Conservation (phyloP, 2,888 invertebrate species). For the Petrophora chlorosata region DNA sequence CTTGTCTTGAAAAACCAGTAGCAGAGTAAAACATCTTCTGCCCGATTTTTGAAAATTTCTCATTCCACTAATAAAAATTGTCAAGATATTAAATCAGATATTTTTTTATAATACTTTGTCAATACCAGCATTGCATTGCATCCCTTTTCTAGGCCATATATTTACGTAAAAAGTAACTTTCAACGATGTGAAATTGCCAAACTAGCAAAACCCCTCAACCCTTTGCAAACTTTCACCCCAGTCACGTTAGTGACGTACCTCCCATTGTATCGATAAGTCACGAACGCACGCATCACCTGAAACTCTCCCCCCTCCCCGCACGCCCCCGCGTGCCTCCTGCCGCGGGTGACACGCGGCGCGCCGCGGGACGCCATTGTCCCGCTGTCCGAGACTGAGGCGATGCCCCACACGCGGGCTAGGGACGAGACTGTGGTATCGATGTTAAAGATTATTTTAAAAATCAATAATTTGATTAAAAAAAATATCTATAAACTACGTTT, state of each 20-base stretch:
- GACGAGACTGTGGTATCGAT: slow-evolving; percentile 37
- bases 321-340: slow-evolving; percentile 22
- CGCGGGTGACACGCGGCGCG: slow-evolving; percentile 44
- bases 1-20: slow-evolving; percentile 11
- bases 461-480: no score
- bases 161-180: no score
- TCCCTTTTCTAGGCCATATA: no score
- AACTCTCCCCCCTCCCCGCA: slow-evolving; percentile 1
- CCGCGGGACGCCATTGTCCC: slow-evolving; percentile 73
- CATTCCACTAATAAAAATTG: no score
- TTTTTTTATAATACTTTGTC: no score
- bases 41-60: neutral
- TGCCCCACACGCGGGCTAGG: slow-evolving; percentile 63
- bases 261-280: slow-evolving; percentile 21
- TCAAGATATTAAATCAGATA: no score
- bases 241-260: slow-evolving; percentile 11
- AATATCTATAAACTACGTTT: no score
- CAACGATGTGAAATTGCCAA: no score
- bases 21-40: slow-evolving; percentile 1
- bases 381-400: slow-evolving; percentile 60
- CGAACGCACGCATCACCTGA: slow-evolving; percentile 13
- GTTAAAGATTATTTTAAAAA: no score
- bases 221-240: neutral
- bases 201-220: neutral
- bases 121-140: no score